Percentiles rank a stretch among this genome's conserved stretches.
These are phyloP conservation scores for Notiomystis cincta DNA, from an alignment of 2,113 vertebrate genomes.

Conservation along the genomic window DNA sequence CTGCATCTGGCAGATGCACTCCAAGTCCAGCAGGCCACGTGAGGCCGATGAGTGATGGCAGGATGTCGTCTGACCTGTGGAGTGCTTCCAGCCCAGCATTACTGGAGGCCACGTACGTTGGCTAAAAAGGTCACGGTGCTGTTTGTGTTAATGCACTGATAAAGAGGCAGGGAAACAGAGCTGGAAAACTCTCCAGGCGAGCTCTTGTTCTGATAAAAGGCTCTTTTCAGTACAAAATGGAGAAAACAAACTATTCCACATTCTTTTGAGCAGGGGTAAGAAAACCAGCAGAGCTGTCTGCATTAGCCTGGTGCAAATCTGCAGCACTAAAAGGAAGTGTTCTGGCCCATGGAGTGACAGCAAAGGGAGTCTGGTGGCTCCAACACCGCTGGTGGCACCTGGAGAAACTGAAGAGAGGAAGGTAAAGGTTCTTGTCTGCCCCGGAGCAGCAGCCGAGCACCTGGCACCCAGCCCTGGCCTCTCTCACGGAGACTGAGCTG, in stretches of 20 bases:
- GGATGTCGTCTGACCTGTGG: not conserved
- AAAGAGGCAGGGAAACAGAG: not conserved
- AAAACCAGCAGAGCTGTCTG: not conserved
- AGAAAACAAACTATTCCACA: not conserved
- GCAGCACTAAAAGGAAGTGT: not conserved
- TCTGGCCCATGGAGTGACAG: not conserved
- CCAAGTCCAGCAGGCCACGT: not conserved
- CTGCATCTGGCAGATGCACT: not conserved
- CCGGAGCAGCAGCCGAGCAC: rapidly evolving
- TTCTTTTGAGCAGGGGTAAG: not conserved
- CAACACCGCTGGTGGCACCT: not conserved
- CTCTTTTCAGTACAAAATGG: not conserved
- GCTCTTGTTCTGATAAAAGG: not conserved
- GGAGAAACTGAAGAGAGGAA: not conserved
- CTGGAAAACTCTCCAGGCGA: not conserved
- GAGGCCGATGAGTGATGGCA: not conserved
- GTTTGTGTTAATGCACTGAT: conserved; percentile 21
- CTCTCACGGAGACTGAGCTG: rapidly evolving
- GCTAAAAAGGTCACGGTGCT: not conserved
- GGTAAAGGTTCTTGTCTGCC: not conserved
- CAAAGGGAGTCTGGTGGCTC: not conserved
- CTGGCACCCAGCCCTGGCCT: not conserved
- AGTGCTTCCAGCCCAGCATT: not conserved
- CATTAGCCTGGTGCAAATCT: not conserved
- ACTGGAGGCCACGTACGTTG: not conserved